phyloP scores from a whole-genome alignment of 2,888 invertebrate species.

The Dascillus cervinus region DNA sequence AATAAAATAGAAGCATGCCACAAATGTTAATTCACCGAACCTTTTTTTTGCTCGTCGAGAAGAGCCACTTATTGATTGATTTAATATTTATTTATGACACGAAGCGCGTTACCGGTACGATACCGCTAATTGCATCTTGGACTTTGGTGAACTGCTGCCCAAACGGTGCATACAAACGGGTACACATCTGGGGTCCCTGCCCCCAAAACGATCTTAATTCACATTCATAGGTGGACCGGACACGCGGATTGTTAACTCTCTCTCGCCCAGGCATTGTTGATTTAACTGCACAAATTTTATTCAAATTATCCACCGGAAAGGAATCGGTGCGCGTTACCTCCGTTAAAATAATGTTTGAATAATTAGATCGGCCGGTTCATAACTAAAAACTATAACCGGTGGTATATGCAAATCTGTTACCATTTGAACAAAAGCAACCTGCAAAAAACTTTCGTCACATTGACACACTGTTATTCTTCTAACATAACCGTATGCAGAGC shows the following conservation, averaged over 20 bases:
- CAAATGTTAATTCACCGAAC: too few species aligned
- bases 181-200: constrained; percentile 22
- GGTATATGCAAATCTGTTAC: constrained; percentile 26
- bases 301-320: too few species aligned
- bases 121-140: constrained; percentile 19
- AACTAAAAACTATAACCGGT: constrained; percentile 27
- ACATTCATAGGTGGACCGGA: constrained; percentile 22
- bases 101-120: too few species aligned
- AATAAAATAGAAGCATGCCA: too few species aligned
- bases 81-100: too few species aligned
- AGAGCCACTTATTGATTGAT: too few species aligned
- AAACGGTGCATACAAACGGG: constrained; percentile 17
- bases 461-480: constrained; percentile 26
- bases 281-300: too few species aligned
- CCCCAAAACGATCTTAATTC: constrained; percentile 21
- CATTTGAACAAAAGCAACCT: constrained; percentile 26
- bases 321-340: too few species aligned
- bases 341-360: too few species aligned
- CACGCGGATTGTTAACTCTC: constrained; percentile 19
- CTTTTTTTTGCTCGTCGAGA: too few species aligned
- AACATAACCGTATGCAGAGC: constrained; percentile 23
- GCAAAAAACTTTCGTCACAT: constrained; percentile 30
- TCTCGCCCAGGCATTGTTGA: constrained; percentile 6
- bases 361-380: constrained; percentile 1
- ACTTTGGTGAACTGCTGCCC: constrained; percentile 23